Evolutionary conservation across 2,113 vertebrate species (phyloP), one percentile per base, ranked within the genome.

Genomic region (Cinclus mexicanus): DNA sequence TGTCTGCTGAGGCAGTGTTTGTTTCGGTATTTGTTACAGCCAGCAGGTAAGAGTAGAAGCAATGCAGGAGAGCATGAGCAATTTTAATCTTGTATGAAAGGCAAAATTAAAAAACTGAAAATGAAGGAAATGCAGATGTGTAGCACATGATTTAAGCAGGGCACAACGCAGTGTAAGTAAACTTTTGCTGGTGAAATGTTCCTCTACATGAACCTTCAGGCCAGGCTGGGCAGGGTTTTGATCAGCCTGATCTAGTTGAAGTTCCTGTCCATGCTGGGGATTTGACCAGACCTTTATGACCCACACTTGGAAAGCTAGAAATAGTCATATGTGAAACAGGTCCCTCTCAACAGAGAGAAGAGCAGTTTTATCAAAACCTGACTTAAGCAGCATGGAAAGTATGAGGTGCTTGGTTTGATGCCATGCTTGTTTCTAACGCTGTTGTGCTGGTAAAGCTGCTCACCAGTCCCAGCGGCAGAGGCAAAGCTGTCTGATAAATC

Each of bases 351-450:
- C 3, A n/a, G 15, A 21, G 20, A 12, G 7, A 70, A 68, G 52
- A 78, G 24, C 17, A 44, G 24, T 80, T 81, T 69, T 35, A 25
- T 50, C 4, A 15, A 64, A 65, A n/a, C 24, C 74, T 67, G 35
- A 47, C 29, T 79, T 42, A 6, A 1, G 16, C 50, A 70, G 16
- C 3, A 2, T 14, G 25, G 14, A 35, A 87, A 71, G 22, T 20
- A 37, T 1, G 2, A 60, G n/a, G 23, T 0, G 1, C 49, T 91
- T 60, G 28, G 15, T 76, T 94, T 89, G 55, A 42, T 0, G 0
- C 20, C 26, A 22, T 19, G 7, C 44, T 44, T 68, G 22, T n/a
- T 86, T 77, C 70, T 59, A 29, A 23, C 23, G 39, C 20, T 69
- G 20, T 50, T 53, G 12, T 23, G 35, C 41, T 28, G 8, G 15